A percentile compares a stretch with the other conserved stretches of the same genome.
phyloP scores from a whole-genome alignment of 2,113 vertebrate species.

The Halichoeres trimaculatus region DNA sequence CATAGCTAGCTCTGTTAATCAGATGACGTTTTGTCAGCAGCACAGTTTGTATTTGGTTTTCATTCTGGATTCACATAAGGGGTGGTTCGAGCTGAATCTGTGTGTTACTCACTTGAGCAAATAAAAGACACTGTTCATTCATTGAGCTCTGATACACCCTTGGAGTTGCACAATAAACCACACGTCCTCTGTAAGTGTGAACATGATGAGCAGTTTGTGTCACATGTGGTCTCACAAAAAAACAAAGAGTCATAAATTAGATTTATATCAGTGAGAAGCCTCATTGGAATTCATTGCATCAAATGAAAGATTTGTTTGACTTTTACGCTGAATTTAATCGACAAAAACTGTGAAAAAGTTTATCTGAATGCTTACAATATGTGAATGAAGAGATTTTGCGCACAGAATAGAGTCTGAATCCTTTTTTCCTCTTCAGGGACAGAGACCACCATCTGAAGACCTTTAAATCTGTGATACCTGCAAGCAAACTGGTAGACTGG shows the following conservation, averaged over 20 bases:
- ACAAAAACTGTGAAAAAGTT: background rate
- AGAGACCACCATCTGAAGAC: constrained; percentile 97
- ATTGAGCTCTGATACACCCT: background rate
- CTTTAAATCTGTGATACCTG: constrained; percentile 96
- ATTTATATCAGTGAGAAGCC: no score
- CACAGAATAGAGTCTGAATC: no score
- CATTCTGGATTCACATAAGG: background rate
- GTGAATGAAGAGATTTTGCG: background rate
- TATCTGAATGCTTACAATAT: background rate
- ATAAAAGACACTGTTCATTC: background rate
- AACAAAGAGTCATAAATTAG: background rate
- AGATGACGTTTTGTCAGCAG: background rate
- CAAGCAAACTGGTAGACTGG: constrained; percentile 97
- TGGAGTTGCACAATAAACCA: constrained; percentile 3
- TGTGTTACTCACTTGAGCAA: constrained; percentile 1
- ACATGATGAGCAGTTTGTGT: background rate
- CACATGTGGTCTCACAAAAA: background rate
- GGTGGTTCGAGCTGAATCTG: background rate
- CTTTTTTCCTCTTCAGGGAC: constrained; percentile 83
- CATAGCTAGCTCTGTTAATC: background rate
- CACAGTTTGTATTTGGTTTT: background rate
- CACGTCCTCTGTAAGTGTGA: constrained; percentile 24
- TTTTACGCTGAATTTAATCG: background rate
- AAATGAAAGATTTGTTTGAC: background rate
- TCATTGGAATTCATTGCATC: background rate